Evolutionary conservation across 2,888 invertebrate species (phyloP).

Genomic region (Troglohyphantes excavatus): DNA sequence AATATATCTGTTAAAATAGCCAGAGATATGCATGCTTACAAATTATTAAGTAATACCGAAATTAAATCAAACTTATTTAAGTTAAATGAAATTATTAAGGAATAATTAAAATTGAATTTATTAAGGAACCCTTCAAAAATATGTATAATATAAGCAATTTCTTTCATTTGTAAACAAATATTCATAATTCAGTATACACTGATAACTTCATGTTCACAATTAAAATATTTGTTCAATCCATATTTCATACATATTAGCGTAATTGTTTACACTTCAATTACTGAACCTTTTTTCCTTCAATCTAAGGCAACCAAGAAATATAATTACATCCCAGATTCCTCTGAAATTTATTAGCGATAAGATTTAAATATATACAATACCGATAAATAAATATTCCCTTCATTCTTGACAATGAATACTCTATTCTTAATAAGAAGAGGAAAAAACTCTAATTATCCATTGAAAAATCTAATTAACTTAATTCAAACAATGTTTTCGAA

Average conservation of each 20-base stretch:
- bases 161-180: too few relatives aligned
- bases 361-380: background rate
- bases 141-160: too few relatives aligned
- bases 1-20: too few relatives aligned
- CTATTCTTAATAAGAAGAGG: background rate
- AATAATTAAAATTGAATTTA: too few relatives aligned
- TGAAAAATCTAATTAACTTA: constrained; percentile 43
- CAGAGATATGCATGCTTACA: too few relatives aligned
- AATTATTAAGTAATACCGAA: too few relatives aligned
- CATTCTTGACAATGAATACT: background rate
- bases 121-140: too few relatives aligned
- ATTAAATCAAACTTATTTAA: too few relatives aligned
- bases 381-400: background rate
- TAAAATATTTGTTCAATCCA: too few relatives aligned
- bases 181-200: too few relatives aligned
- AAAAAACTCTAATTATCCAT: background rate
- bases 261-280: background rate
- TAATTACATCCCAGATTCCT: background rate
- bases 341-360: background rate
- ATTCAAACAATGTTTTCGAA: constrained; percentile 15
- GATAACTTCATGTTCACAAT: too few relatives aligned
- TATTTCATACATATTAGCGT: background rate
- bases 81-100: too few relatives aligned
- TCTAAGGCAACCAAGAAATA: background rate
- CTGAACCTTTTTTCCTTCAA: background rate